Evolutionary conservation across 2,888 invertebrate genomes (phyloP).

Genomic region (Drosophila pullipes): DNA sequence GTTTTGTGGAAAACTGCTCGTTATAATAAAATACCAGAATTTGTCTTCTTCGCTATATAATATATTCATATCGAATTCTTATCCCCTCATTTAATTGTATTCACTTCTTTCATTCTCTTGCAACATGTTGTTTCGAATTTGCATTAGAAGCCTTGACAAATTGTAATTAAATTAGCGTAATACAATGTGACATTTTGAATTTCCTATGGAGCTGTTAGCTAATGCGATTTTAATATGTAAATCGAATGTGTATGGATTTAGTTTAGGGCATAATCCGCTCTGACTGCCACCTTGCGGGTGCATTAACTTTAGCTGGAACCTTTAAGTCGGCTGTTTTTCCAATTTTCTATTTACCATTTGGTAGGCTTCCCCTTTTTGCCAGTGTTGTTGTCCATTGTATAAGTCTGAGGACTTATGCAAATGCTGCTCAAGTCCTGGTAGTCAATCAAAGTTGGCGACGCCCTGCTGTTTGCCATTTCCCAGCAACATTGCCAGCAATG

Average conservation of each 20-base stretch:
- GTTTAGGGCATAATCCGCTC: constrained; percentile 13
- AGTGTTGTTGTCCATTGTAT: constrained; percentile 42
- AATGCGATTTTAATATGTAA: constrained; percentile 29
- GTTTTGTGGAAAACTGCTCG: not conserved
- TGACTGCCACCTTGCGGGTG: constrained; percentile 8
- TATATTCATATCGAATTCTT: not conserved
- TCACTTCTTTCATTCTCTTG: not conserved
- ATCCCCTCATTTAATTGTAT: not conserved
- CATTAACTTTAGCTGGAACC: constrained; percentile 10
- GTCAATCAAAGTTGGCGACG: constrained; percentile 62
- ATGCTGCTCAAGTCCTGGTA: constrained; percentile 51
- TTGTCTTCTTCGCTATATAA: no score
- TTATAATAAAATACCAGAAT: not conserved
- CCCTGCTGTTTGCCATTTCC: constrained; percentile 14
- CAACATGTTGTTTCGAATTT: not conserved
- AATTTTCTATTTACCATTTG: constrained; percentile 15
- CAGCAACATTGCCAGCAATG: not conserved
- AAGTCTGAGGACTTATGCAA: constrained; percentile 66
- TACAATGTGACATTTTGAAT: not conserved
- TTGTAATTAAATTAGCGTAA: constrained; percentile 26
- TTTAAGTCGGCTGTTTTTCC: constrained; percentile 21
- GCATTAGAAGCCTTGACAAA: not conserved
- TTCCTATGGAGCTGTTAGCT: not conserved
- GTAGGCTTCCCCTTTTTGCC: constrained; percentile 1
- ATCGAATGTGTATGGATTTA: constrained; percentile 10